Base-by-base conservation (phyloP, 2,888 invertebrate genomes). In the Enchytraeus crypticus region DNA sequence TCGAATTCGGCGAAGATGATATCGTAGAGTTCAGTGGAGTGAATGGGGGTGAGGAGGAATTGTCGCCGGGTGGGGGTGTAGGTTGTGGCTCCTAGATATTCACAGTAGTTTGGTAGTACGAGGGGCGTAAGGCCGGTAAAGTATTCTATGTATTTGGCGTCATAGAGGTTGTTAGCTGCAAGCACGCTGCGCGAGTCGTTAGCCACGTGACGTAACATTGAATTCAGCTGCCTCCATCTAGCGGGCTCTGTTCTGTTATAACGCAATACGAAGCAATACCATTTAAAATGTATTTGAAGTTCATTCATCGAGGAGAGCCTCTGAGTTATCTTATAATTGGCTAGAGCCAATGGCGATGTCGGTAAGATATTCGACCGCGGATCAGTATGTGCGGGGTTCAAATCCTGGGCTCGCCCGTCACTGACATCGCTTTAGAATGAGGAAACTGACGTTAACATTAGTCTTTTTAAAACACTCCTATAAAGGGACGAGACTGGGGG, bases 161-260 rank as follows among this genome's bases (percentile, higher is more conserved):
- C 69, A 46, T 69, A 69, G 8, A 69, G 57, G 53, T 69, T 69
- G 51, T 69, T 69, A n/a, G 69, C 69, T 23, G 66, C 69, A 18
- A 69, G 46, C 26, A 69, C 43, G 45, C 61, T 66, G 29, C 46
- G 30, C 21, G 58, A 46, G 26, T 61, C 26, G 11, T 34, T 29
- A 21, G 62, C 45, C 14, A 66, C 60, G 23, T 51, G 45, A 21
- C 53, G 18, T 3, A 67, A 57, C 5, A 68, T 47, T n/a, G 33
- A 27, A 38, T 67, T 67, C 5, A 66, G 56, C 18, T 51, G 34
- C 11, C 29, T 29, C 67, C 67, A 67, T 32, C 61, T 61, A 11
- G 58, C 60, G 5, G 64, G 59, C 32, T 64, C 62, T n/a, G 59
- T 53, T 2, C 63, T 46, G 18, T n/a, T n/a, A n/a, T n/a, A n/a